Evolutionary conservation across 1,140 invertebrate species (phyloP).

Genomic region (Procambarus virginalis): DNA sequence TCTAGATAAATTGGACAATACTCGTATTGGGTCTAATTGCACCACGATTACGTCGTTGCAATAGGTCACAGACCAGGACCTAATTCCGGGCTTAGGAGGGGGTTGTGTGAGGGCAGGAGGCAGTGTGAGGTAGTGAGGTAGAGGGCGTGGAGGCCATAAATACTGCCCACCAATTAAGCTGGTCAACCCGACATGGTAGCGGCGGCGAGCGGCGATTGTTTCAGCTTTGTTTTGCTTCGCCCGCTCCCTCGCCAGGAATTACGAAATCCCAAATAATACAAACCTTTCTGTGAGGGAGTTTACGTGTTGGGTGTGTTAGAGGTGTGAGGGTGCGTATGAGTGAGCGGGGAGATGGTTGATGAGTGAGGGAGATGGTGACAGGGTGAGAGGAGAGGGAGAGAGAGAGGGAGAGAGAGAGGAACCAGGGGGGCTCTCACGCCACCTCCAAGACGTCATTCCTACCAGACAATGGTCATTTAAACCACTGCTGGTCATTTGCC

Average conservation of each 20-base stretch:
- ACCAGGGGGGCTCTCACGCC: background rate
- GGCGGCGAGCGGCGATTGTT: conserved; percentile 4
- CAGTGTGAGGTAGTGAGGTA: background rate
- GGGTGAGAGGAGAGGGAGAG: conserved; percentile 18
- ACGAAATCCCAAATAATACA: conserved; percentile 29
- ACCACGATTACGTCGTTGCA: background rate
- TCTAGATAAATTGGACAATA: background rate
- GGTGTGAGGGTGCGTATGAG: background rate
- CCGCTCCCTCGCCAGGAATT: conserved; percentile 8
- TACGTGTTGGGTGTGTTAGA: conserved; percentile 6
- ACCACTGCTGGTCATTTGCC: background rate
- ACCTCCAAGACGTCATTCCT: conserved; percentile 19
- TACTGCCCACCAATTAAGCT: too few relatives aligned
- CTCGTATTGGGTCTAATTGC: background rate
- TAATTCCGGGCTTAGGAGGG: too few relatives aligned
- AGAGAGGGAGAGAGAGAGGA: conserved; percentile 3
- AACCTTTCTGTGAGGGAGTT: background rate
- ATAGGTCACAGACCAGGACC: too few relatives aligned
- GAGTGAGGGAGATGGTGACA: conserved; percentile 34
- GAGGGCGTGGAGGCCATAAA: background rate
- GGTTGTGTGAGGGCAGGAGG: too few relatives aligned
- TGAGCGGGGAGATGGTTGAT: background rate
- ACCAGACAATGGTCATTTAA: conserved; percentile 23
- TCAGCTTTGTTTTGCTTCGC: conserved; percentile 38
- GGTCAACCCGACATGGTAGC: background rate